These are phyloP conservation scores for Amblyopsis hoosieri DNA, from an alignment of 2,797 vertebrate genomes.

Conservation along the genomic window DNA sequence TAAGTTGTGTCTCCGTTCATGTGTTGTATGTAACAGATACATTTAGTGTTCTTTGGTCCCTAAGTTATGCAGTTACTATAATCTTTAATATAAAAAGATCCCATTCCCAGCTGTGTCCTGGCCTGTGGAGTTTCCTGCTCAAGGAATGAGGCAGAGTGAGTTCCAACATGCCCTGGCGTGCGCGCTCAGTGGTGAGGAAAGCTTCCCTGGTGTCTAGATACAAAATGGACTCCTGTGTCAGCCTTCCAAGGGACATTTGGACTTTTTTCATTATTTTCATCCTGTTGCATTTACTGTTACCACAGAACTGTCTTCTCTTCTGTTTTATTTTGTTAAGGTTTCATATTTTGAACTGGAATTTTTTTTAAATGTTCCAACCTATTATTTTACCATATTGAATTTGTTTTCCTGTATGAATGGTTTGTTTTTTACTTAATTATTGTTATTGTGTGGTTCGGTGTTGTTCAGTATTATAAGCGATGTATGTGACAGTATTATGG, in stretches of 20 bases:
- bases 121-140: slow-evolving; percentile 15
- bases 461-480: slow-evolving; percentile 67
- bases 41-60: neutral
- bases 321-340: neutral
- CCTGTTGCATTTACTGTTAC: slow-evolving; percentile 10
- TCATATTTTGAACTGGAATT: slow-evolving; percentile 65
- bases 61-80: slow-evolving; percentile 2
- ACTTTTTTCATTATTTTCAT: slow-evolving; percentile 17
- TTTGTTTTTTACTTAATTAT: slow-evolving; percentile 35
- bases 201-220: slow-evolving; percentile 37
- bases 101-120: slow-evolving; percentile 6
- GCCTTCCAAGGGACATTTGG: slow-evolving; percentile 30
- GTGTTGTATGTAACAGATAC: neutral
- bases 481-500: slow-evolving; percentile 65
- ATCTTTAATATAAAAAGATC: slow-evolving; percentile 24
- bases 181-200: slow-evolving; percentile 16
- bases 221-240: slow-evolving; percentile 49
- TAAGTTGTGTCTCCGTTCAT: neutral
- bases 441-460: slow-evolving; percentile 33
- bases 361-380: slow-evolving; percentile 35
- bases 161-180: slow-evolving; percentile 47
- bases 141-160: slow-evolving; percentile 48
- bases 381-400: slow-evolving; percentile 23
- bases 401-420: slow-evolving; percentile 41
- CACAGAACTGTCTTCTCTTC: neutral